Evolutionary conservation across 1,140 invertebrate genomes (phyloP).

Genomic region (Epicauta chinensis): DNA sequence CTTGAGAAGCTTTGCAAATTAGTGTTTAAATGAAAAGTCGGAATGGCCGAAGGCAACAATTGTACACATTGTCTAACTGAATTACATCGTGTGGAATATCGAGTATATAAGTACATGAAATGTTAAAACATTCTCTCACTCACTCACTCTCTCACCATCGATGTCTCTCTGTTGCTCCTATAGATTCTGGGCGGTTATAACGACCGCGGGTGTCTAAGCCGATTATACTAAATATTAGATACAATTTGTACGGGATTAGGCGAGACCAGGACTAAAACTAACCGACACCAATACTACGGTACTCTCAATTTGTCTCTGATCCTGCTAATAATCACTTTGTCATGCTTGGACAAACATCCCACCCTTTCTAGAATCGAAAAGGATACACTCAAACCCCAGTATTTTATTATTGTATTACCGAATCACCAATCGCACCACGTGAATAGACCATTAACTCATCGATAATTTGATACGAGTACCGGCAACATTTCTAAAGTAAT

Average conservation of each 20-base stretch:
- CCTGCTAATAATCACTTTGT: conserved; percentile 32
- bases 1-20: neutral
- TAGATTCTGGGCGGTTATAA: neutral
- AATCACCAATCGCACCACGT: no score
- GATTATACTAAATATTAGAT: conserved; percentile 41
- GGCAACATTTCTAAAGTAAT: no score
- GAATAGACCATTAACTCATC: no score
- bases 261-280: conserved; percentile 17
- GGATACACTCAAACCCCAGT: no score
- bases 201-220: conserved; percentile 25
- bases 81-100: neutral
- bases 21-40: neutral
- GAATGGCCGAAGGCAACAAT: no score
- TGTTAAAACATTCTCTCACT: neutral
- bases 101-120: neutral
- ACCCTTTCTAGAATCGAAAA: no score
- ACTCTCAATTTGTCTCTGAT: conserved; percentile 32
- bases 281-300: conserved; percentile 16
- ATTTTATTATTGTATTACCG: no score
- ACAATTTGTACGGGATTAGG: conserved; percentile 39
- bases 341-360: neutral
- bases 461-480: no score
- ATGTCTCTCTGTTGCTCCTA: neutral
- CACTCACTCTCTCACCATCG: no score
- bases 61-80: no score